Evolutionary conservation across 2,797 vertebrate species (phyloP).

Genomic region (Rhinella marina): DNA sequence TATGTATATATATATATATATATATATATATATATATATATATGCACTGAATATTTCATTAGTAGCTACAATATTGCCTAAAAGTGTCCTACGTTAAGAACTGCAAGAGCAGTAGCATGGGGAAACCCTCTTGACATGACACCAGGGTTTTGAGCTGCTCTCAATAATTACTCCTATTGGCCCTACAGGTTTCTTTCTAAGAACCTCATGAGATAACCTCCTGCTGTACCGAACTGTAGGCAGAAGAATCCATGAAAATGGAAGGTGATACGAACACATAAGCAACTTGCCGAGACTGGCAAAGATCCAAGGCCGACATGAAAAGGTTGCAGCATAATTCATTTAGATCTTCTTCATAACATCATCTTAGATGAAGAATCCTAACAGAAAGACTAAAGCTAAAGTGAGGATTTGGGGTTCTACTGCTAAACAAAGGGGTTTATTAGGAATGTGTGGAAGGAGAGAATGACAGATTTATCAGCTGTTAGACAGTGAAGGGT

Average conservation of each 20-base stretch:
- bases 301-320: neutral
- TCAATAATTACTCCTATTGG: neutral
- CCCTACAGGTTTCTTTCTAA: neutral
- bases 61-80: neutral
- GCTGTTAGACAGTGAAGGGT: conserved; percentile 61
- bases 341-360: neutral
- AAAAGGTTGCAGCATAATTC: neutral
- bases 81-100: neutral
- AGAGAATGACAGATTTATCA: conserved; percentile 60
- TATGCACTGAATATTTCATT: neutral
- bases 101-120: neutral
- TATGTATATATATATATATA: neutral
- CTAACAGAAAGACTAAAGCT: neutral
- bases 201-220: neutral
- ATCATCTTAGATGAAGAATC: neutral
- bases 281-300: neutral
- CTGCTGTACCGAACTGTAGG: neutral
- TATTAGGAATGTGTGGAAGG: conserved; percentile 48
- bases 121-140: neutral
- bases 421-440: conserved; percentile 44
- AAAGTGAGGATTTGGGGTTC: neutral
- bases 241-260: neutral
- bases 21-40: neutral
- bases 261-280: neutral
- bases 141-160: neutral